Evolutionary conservation across 2,888 invertebrate species (phyloP).

Genomic region (Lingula anatina): DNA sequence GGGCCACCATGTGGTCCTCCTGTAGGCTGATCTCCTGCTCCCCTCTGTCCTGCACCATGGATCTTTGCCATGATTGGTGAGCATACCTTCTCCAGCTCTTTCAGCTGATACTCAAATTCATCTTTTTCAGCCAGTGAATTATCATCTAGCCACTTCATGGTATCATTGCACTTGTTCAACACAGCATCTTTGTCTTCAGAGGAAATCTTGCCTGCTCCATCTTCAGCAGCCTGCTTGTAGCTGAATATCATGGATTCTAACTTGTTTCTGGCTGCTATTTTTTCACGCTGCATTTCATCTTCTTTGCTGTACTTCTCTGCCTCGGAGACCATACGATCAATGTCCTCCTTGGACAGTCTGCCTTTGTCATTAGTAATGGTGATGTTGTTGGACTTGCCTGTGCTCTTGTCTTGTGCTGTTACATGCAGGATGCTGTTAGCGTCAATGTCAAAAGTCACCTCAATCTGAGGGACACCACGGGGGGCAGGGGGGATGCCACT

Average conservation of each 20-base stretch:
- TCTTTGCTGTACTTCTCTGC: conserved; percentile 42
- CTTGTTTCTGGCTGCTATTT: conserved; percentile 30
- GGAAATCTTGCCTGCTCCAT: conserved; percentile 54
- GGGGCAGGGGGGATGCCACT: conserved; percentile 44
- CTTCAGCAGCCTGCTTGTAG: conserved; percentile 60
- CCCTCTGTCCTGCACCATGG: no score
- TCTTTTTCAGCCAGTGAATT: conserved; percentile 71
- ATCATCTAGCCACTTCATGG: conserved; percentile 74
- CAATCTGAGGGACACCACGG: conserved; percentile 38
- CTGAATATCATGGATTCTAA: conserved; percentile 35
- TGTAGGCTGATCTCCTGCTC: no score
- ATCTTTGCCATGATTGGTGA: conserved; percentile 69
- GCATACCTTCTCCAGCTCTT: conserved; percentile 70
- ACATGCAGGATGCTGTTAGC: conserved; percentile 60
- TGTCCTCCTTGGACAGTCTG: conserved; percentile 77
- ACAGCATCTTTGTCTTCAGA: conserved; percentile 68
- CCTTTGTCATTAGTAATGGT: conserved; percentile 85
- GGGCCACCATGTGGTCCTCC: no score
- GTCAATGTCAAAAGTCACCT: no score
- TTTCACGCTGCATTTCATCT: conserved; percentile 38
- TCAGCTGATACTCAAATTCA: conserved; percentile 72
- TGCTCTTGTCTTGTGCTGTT: conserved; percentile 63
- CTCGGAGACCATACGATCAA: conserved; percentile 63
- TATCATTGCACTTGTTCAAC: conserved; percentile 55
- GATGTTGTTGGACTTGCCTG: conserved; percentile 74